Evolutionary conservation across 1,140 invertebrate genomes (phyloP).

Genomic region (Radopholus similis): DNA sequence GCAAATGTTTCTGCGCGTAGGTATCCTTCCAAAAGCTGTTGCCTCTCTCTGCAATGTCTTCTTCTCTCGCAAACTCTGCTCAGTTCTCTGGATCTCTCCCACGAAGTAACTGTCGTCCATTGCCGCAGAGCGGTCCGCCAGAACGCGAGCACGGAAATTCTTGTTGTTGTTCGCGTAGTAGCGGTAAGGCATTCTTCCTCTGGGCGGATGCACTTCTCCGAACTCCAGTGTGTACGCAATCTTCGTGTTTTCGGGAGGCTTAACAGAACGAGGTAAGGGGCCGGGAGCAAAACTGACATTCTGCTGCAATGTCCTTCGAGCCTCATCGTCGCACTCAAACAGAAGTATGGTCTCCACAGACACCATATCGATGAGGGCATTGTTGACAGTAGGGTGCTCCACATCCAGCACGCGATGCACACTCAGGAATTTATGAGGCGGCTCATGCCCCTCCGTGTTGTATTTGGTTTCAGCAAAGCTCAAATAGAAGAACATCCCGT

Average conservation of each 20-base stretch:
- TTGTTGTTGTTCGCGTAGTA: constrained; percentile 17
- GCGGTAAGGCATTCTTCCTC: constrained; percentile 26
- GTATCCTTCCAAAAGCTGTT: not conserved
- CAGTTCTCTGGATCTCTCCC: not conserved
- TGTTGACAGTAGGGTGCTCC: constrained; percentile 36
- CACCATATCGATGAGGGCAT: constrained; percentile 28
- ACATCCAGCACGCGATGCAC: constrained; percentile 31
- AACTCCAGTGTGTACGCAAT: constrained; percentile 29
- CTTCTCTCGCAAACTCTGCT: not conserved
- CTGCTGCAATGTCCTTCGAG: constrained; percentile 40
- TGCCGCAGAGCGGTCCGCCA: not conserved
- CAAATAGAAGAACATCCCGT: not conserved
- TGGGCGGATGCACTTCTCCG: constrained; percentile 31
- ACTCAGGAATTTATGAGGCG: constrained; percentile 22
- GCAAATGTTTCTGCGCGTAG: not conserved
- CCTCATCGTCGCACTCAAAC: constrained; percentile 41
- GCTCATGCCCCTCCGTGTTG: constrained; percentile 29
- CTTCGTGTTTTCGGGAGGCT: constrained; percentile 39
- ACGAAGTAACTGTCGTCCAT: not conserved
- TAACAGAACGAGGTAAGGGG: not conserved
- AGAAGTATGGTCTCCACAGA: constrained; percentile 33
- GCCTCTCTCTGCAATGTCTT: not conserved
- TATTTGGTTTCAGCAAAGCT: constrained; percentile 20
- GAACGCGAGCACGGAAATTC: not conserved
- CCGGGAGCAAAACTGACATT: constrained; percentile 16